Percentiles rank a stretch among this genome's conserved stretches.
Evolutionary conservation across 2,113 vertebrate genomes (phyloP).

Genomic region (Gyps fulvus): DNA sequence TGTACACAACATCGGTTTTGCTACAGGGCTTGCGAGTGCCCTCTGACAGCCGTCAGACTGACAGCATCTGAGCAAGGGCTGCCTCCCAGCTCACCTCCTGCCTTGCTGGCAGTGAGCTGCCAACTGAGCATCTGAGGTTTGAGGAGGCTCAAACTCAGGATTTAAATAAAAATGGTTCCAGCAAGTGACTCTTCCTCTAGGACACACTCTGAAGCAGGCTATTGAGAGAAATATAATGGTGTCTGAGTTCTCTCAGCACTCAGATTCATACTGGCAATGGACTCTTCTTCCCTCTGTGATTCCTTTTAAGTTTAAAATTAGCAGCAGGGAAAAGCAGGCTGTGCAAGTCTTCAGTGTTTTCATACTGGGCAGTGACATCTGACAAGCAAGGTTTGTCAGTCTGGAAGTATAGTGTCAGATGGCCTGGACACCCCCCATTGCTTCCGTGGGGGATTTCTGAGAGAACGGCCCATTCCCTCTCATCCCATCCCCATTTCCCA

Average conservation of each 20-base stretch:
- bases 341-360: background rate
- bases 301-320: background rate
- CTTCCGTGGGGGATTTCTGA: background rate
- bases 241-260: background rate
- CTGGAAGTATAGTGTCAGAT: background rate
- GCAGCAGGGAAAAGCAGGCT: background rate
- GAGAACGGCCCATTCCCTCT: background rate
- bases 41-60: background rate
- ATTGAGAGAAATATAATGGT: background rate
- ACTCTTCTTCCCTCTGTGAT: background rate
- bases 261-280: background rate
- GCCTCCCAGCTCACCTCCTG: background rate
- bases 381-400: background rate
- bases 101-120: background rate
- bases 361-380: background rate
- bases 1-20: fast-evolving
- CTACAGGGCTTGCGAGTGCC: background rate
- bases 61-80: background rate
- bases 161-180: background rate
- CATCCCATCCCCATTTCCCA: background rate
- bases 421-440: background rate
- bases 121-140: background rate
- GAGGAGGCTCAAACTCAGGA: background rate
- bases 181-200: background rate
- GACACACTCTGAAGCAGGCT: background rate